Conservation (phyloP, 2,113 vertebrate species). For the Oncorhynchus tshawytscha region DNA sequence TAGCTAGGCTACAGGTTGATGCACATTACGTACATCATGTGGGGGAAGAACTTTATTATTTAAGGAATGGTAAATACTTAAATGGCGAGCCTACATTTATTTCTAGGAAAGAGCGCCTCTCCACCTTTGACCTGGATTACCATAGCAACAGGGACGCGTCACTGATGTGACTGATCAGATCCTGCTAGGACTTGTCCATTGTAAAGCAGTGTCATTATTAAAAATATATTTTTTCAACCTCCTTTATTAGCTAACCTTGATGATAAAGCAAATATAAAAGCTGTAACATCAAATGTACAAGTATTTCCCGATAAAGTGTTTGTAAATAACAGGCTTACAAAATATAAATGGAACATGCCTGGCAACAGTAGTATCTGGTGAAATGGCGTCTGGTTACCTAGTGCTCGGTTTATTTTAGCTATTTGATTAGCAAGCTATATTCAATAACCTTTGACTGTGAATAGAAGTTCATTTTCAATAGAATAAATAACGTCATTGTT, state of each 20-base stretch:
- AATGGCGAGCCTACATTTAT: neutral
- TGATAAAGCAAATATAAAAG: neutral
- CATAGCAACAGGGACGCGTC: constrained; percentile 75
- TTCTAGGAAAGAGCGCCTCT: neutral
- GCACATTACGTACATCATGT: no score
- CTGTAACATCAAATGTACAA: neutral
- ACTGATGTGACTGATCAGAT: no score
- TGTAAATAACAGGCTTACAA: neutral
- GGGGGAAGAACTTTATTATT: no score
- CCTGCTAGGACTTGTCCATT: constrained; percentile 43
- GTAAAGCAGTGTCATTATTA: neutral
- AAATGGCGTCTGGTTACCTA: constrained; percentile 71
- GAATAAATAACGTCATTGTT: neutral
- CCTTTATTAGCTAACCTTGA: neutral
- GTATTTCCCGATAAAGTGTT: neutral
- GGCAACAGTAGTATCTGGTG: constrained; percentile 6
- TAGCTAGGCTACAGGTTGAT: no score
- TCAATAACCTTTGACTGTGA: neutral
- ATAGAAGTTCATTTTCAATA: neutral
- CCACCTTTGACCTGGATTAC: constrained; percentile 49
- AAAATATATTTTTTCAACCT: neutral
- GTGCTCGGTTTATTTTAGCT: constrained; percentile 38
- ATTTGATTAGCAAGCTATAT: constrained; percentile 36
- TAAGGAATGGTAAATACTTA: no score
- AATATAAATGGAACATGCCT: constrained; percentile 19